Evolutionary conservation across 2,797 vertebrate genomes (phyloP), one percentile per base, ranked within the genome.

Genomic region (Coregonus suidteri): DNA sequence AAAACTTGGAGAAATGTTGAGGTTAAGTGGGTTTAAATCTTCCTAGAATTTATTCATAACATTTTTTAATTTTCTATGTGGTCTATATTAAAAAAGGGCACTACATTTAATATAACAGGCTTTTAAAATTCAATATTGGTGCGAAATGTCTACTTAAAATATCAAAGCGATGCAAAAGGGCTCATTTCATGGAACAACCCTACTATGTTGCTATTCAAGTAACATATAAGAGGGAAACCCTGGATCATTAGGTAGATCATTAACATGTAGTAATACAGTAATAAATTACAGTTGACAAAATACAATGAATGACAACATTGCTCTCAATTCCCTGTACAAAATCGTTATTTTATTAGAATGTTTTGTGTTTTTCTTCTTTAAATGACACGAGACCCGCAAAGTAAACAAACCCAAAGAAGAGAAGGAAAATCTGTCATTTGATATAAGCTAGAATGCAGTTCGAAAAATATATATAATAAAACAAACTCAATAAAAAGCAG

Each of bases 381-480:
- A 90, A 95, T 91, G 93, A 93, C 87, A 92, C 87, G 90, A 86
- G 81, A 92, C 92, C 92, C 91, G 89, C 93, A 89, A 91, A 84
- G 64, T 77, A 81, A 84, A 84, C 47, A 81, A 85, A 85, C 93
- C 85, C 88, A 90, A 85, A 86, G 81, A 87, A 83, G 73, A 82
- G 51, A 54, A 68, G 69, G 83, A 86, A 87, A 88, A 69, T 73
- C 87, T 90, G 90, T 94, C 84, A 94, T 95, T 88, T 89, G 84
- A 95, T 92, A 93, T 92, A 91, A 91, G 93, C 91, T 90, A 92
- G 84, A 93, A 93, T 90, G 93, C 87, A 86, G 89, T 93, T 94
- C 88, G 91, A 91, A 93, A 79, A 93, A 94, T 92, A 91, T 82
- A 76, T 93, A 93, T 91, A 91, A 91, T 91, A 90, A 91, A 92